phyloP scores from a whole-genome alignment of 30 jellyfish, hydroid and myxozoan genomes.

The Aurelia aurita region DNA sequence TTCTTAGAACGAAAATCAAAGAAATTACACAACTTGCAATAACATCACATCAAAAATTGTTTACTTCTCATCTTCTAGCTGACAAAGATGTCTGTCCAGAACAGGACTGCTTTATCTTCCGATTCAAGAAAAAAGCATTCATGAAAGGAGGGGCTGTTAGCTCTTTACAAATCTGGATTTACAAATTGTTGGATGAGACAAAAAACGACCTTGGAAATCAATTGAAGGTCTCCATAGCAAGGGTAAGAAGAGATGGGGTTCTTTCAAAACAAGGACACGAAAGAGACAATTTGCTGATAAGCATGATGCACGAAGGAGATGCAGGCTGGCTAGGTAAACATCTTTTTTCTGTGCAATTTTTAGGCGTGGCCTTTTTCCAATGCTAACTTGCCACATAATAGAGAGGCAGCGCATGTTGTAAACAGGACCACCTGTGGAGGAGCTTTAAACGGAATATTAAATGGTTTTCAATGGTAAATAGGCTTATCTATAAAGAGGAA shows the following conservation, averaged over 20 bases:
- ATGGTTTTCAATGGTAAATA: too few relatives aligned
- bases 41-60: too few relatives aligned
- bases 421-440: too few relatives aligned
- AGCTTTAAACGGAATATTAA: too few relatives aligned
- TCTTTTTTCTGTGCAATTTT: background rate
- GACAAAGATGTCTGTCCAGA: constrained; percentile 62
- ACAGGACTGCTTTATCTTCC: constrained; percentile 71
- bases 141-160: constrained; percentile 44
- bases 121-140: constrained; percentile 62
- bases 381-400: too few relatives aligned
- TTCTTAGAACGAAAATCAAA: too few relatives aligned
- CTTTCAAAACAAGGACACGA: constrained; percentile 5
- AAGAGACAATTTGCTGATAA: constrained; percentile 29
- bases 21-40: background rate
- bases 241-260: constrained; percentile 11
- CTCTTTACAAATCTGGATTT: constrained; percentile 67
- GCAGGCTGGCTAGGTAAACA: constrained; percentile 71
- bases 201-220: constrained; percentile 8
- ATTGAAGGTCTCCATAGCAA: constrained; percentile 52
- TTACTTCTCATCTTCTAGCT: constrained; percentile 23
- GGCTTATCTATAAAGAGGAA: too few relatives aligned
- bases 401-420: too few relatives aligned
- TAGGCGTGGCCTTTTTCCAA: background rate
- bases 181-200: constrained; percentile 20
- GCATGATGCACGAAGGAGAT: constrained; percentile 66